These are phyloP conservation scores for Blastobasis lacticolella DNA, from an alignment of 2,888 invertebrate species.

Conservation along the genomic window DNA sequence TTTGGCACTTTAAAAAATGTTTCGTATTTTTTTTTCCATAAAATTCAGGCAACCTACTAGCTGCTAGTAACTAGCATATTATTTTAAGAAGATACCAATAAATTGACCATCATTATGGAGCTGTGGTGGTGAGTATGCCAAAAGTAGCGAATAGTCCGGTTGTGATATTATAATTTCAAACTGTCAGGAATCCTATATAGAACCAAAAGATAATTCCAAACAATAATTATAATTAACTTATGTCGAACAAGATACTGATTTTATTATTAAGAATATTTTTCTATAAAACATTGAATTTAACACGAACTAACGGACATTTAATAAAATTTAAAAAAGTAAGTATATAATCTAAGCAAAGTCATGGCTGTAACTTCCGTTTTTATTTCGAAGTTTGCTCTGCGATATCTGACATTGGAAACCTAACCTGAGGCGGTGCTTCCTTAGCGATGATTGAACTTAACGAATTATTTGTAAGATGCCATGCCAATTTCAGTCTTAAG, in stretches of 20 bases:
- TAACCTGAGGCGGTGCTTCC: constrained; percentile 7
- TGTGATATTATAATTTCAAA: too few relatives aligned
- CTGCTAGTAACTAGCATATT: too few relatives aligned
- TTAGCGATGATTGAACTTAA: constrained; percentile 37
- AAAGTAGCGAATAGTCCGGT: too few relatives aligned
- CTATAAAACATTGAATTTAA: constrained; percentile 51
- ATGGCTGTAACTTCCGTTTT: constrained; percentile 40
- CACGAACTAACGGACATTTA: constrained; percentile 30
- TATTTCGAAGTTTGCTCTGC: constrained; percentile 34
- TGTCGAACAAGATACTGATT: constrained; percentile 23
- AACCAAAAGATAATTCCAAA: constrained; percentile 15
- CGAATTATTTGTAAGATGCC: neutral
- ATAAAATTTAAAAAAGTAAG: constrained; percentile 9
- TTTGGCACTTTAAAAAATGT: neutral
- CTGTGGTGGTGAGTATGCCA: too few relatives aligned
- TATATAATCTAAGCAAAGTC: constrained; percentile 31
- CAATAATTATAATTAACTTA: constrained; percentile 22
- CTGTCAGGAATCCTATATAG: constrained; percentile 26
- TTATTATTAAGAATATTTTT: constrained; percentile 57
- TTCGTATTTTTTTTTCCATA: neutral
- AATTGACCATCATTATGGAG: too few relatives aligned
- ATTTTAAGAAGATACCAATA: too few relatives aligned
- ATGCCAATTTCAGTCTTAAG: neutral
- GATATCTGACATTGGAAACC: constrained; percentile 40
- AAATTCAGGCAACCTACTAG: too few relatives aligned